Conservation (phyloP, 2,888 invertebrate genomes). For the Eupithecia subfuscata region DNA sequence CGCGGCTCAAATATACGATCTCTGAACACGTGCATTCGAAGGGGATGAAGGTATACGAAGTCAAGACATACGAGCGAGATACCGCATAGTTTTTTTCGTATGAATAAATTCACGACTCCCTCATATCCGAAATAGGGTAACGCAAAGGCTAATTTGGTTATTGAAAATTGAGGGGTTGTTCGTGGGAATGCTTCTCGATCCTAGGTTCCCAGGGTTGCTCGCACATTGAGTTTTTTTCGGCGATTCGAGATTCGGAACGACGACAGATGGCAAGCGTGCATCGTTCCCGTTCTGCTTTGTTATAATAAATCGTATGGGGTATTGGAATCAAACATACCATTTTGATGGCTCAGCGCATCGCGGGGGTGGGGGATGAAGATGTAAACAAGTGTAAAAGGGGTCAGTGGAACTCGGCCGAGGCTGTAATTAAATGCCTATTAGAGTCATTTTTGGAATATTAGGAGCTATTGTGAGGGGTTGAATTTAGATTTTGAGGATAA, state of each 20-base stretch:
- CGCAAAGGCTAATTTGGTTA: slow-evolving; percentile 85
- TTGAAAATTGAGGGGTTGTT: slow-evolving; percentile 85
- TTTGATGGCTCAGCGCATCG: slow-evolving; percentile 79
- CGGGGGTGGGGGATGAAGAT: slow-evolving; percentile 78
- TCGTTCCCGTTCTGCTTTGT: slow-evolving; percentile 79
- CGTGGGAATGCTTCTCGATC: slow-evolving; percentile 87
- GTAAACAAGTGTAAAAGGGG: slow-evolving; percentile 85
- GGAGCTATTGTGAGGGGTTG: slow-evolving; percentile 70
- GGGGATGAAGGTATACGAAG: slow-evolving; percentile 72
- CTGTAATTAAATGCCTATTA: slow-evolving; percentile 83
- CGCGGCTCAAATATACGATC: slow-evolving; percentile 75
- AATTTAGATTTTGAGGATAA: slow-evolving; percentile 66
- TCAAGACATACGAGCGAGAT: slow-evolving; percentile 61
- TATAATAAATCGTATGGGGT: slow-evolving; percentile 81
- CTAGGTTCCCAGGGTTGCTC: slow-evolving; percentile 87
- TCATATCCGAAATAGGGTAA: slow-evolving; percentile 84
- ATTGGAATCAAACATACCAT: slow-evolving; percentile 83
- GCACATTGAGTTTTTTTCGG: slow-evolving; percentile 83
- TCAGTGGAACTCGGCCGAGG: slow-evolving; percentile 75
- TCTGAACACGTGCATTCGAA: slow-evolving; percentile 84
- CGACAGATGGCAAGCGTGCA: slow-evolving; percentile 83
- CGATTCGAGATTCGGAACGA: slow-evolving; percentile 79
- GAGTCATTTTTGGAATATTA: slow-evolving; percentile 77
- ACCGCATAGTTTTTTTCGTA: slow-evolving; percentile 75
- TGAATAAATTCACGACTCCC: slow-evolving; percentile 84